These are phyloP conservation scores for Parnassius orleans DNA, from an alignment of 2,888 invertebrate genomes.

Conservation along the genomic window DNA sequence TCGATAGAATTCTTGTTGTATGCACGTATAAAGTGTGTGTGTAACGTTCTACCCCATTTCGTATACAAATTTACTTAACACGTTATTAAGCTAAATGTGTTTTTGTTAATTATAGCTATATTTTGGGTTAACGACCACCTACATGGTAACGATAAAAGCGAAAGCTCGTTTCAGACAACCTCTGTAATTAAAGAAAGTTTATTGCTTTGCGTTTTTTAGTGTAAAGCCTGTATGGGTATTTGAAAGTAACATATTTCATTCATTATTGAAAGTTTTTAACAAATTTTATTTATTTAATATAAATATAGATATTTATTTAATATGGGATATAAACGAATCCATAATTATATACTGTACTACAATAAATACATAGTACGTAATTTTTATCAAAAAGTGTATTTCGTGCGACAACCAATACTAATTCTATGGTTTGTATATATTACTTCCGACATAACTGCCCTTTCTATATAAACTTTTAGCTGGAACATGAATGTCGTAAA, in stretches of 20 bases:
- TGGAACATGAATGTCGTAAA: slow-evolving; percentile 26
- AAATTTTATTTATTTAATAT: no score
- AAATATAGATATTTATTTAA: no score
- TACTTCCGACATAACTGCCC: slow-evolving; percentile 15
- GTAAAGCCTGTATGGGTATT: not conserved
- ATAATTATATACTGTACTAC: no score
- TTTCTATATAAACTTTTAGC: slow-evolving; percentile 21
- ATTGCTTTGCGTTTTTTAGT: slow-evolving; percentile 54
- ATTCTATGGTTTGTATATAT: not conserved
- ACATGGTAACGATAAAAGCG: slow-evolving; percentile 66
- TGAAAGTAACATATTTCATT: no score
- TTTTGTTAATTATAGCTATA: slow-evolving; percentile 76
- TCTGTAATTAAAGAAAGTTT: slow-evolving; percentile 68
- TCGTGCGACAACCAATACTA: no score
- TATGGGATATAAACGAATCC: no score
- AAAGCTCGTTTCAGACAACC: slow-evolving; percentile 57
- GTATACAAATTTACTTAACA: slow-evolving; percentile 61
- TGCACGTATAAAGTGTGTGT: no score
- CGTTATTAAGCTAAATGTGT: slow-evolving; percentile 69
- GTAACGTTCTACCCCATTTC: not conserved
- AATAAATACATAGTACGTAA: no score
- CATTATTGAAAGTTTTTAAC: no score
- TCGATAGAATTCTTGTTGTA: no score
- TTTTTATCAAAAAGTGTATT: no score
- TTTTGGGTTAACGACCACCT: slow-evolving; percentile 70